These are phyloP conservation scores for Stenopsyche tienmushanensis DNA, from an alignment of 1,140 invertebrate genomes.

Conservation along the genomic window DNA sequence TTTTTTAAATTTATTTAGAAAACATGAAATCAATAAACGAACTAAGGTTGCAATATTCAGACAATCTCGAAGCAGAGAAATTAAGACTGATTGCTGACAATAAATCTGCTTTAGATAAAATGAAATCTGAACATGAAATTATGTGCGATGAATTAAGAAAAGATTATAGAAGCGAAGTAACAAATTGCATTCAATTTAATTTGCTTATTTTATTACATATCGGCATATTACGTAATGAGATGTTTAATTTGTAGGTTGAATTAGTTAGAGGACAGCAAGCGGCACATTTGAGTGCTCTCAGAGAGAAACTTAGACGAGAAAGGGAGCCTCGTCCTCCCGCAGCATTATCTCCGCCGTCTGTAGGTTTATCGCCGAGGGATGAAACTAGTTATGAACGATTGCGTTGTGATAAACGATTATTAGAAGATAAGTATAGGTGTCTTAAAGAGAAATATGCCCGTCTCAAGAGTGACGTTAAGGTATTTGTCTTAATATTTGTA, in stretches of 20 bases:
- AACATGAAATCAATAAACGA: slow-evolving; percentile 35
- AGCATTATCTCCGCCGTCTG: slow-evolving; percentile 8
- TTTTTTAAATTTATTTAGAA: slow-evolving; percentile 24
- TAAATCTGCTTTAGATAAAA: slow-evolving; percentile 52
- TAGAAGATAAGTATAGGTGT: slow-evolving; percentile 77
- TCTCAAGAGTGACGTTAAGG: slow-evolving; percentile 75
- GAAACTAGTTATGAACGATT: slow-evolving; percentile 63
- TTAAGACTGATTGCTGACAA: slow-evolving; percentile 53
- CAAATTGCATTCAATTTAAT: not conserved
- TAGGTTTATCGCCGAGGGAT: slow-evolving; percentile 45
- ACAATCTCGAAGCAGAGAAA: slow-evolving; percentile 51
- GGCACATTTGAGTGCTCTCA: slow-evolving; percentile 61
- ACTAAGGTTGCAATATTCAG: slow-evolving; percentile 32
- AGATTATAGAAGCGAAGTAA: slow-evolving; percentile 61
- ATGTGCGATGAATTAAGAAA: slow-evolving; percentile 60
- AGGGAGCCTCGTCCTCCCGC: slow-evolving; percentile 46
- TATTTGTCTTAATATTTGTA: slow-evolving; percentile 43
- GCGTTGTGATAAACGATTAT: slow-evolving; percentile 67
- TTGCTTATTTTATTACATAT: too few species aligned
- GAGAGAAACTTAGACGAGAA: slow-evolving; percentile 62
- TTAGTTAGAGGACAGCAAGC: slow-evolving; percentile 65
- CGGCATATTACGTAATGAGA: not conserved
- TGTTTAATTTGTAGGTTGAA: slow-evolving; percentile 45
- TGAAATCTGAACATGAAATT: slow-evolving; percentile 55
- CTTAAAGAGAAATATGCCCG: slow-evolving; percentile 79